Evolutionary conservation across 2,113 vertebrate species (phyloP).

Genomic region (Oreochromis niloticus): DNA sequence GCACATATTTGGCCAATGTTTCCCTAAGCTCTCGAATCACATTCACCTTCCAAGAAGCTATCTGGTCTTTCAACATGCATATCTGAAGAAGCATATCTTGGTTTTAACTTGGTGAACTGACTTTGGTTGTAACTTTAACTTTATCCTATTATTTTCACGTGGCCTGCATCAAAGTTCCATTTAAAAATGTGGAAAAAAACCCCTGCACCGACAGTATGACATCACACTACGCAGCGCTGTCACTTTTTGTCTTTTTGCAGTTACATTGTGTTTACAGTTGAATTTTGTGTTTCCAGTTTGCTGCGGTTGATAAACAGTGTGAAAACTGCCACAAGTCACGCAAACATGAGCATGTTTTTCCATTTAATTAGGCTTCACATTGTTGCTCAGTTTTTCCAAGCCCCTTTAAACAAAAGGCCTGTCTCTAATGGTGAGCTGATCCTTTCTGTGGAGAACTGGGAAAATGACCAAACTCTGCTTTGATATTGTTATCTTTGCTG

Average conservation of each 20-base stretch:
- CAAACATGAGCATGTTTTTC: not conserved
- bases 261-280: not conserved
- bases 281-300: not conserved
- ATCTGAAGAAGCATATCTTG: not conserved
- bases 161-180: not conserved
- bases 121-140: not conserved
- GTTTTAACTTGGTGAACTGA: not conserved
- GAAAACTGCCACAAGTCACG: not conserved
- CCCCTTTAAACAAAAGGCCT: not conserved
- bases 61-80: not conserved
- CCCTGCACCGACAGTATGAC: not conserved
- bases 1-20: not conserved
- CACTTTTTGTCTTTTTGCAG: not conserved
- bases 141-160: not conserved
- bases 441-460: slow-evolving; percentile 3
- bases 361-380: slow-evolving; percentile 4
- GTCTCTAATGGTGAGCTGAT: not conserved
- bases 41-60: not conserved
- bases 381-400: slow-evolving; percentile 17
- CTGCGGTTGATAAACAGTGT: not conserved
- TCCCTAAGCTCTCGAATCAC: not conserved
- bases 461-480: slow-evolving; percentile 15
- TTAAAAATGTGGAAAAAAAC: not conserved
- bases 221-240: not conserved
- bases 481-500: slow-evolving; percentile 37